These are phyloP conservation scores for Riptortus pedestris DNA, from an alignment of 1,140 invertebrate species.

Conservation along the genomic window DNA sequence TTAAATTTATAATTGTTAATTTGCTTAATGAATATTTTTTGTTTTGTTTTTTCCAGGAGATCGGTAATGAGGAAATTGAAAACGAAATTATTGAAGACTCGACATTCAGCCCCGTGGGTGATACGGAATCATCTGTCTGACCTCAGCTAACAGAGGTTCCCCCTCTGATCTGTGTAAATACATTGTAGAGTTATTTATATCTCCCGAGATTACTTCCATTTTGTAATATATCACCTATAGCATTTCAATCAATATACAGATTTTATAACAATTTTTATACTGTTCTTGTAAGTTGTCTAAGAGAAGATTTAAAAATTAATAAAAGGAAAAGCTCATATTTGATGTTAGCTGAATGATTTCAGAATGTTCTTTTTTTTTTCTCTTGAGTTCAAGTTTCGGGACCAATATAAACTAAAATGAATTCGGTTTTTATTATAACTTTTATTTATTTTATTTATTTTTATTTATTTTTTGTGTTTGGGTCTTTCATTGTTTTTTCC, in stretches of 20 bases:
- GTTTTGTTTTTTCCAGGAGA: not conserved
- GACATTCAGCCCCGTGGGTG: not conserved
- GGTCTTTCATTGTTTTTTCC: not conserved
- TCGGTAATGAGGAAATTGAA: not conserved
- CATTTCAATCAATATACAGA: not conserved
- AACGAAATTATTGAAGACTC: not conserved
- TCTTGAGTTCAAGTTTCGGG: not conserved
- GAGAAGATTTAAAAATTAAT: too few relatives aligned
- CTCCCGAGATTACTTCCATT: not conserved
- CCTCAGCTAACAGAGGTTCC: conserved; percentile 8
- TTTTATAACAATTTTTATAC: conserved; percentile 16
- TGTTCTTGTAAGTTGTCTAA: conserved; percentile 8
- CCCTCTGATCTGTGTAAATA: conserved; percentile 12
- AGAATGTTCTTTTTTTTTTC: not conserved
- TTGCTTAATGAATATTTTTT: not conserved
- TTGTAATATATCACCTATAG: not conserved
- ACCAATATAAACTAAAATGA: not conserved
- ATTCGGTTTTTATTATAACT: not conserved
- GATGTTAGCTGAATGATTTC: not conserved
- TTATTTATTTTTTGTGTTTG: not conserved
- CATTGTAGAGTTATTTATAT: conserved; percentile 14
- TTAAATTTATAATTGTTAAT: not conserved
- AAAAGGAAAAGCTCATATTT: not conserved
- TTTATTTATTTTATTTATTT: conserved; percentile 1
- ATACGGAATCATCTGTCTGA: conserved; percentile 21